Evolutionary conservation across 1,140 invertebrate species (phyloP), one percentile per base, ranked within the genome.

Genomic region (Trachymyrmex septentrionalis): DNA sequence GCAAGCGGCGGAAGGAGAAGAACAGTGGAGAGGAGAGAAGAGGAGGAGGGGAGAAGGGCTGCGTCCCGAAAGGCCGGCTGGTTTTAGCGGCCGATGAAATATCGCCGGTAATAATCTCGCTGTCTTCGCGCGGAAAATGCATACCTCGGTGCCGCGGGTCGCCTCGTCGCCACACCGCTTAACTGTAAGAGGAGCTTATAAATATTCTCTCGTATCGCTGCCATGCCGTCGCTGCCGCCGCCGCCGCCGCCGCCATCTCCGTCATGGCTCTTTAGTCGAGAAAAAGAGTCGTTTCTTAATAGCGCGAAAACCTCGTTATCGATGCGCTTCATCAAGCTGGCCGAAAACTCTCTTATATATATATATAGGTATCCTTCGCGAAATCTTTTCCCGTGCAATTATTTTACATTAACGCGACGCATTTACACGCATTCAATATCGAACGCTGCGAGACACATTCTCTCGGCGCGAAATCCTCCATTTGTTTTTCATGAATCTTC

Each of bases 71-170:
- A 87, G 80, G 55, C 80, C 80, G 66, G 66, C 59, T 21, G 71
- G 69, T 76, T 85, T 75, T 85, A 76, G 61, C 63, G 80, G 53
- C 63, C 86, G 71, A 87, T 87, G 86, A 87, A 87, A 87, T 87
- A 87, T 85, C 71, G 55, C 14, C 53, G 50, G 80, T 85, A 85
- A 87, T 87, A 87, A 87, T 87, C 86, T 75, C 61, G 80, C 80
- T 75, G 86, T 76, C 61, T 76, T 85, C 80, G 80, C 61, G 81
- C 86, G 86, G 81, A 85, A 87, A 85, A 87, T 85, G 61, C 86
- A 75, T 86, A 81, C 44, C 73, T 48, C 44, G n/a, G 72, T 34
- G 53, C 14, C 53, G 78, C 67, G 24, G 30, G 48, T 67, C 66
- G 78, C 30, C n/a, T 55, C 48, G 78, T 34, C 66, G 78, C 48